Evolutionary conservation across 2,888 invertebrate species (phyloP), one percentile per base, ranked within the genome.

Genomic region (Cheilosia vernalis): DNA sequence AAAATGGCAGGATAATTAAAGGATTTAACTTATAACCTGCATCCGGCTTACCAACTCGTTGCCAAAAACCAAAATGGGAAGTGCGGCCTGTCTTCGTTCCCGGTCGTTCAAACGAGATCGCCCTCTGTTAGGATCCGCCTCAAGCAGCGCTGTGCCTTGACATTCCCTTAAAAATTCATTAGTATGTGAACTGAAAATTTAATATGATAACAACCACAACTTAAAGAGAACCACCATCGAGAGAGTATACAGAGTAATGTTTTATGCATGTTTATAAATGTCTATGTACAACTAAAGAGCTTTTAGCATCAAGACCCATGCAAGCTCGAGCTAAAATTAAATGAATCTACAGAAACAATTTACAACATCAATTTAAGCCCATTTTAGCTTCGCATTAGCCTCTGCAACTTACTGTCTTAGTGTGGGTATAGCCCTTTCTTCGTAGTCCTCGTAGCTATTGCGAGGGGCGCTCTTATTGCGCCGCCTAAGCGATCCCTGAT

Each of bases 51-150:
- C 98, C 93, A 98, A 92, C 66, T 96, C 96, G 91, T 95, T 95
- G 77, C 98, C 98, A 92, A 98, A 98, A 51, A 98, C 97, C 70
- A 98, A 94, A 89, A 98, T 97, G 0, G 98, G 97, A 79, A 97
- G 91, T 0, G 97, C 97, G 0, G 98, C 98, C 91, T 98, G 91
- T 89, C 97, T 96, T 89, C 96, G 94, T 90, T 97, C 97, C 67
- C 96, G 93, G 89, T 97, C 97, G 79, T 96, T 96, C 89, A 92
- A 93, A 93, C 88, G 95, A 93, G 88, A 93, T 90, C 89, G 92
- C 89, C 92, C 93, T 90, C 88, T 91, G 88, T 91, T 91, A 2
- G 91, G 90, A 88, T 92, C 92, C 88, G 90, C 94, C 1, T 93
- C 92, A 64, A 92, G 92, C 76, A 92, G 88, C 40, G 92, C 92